phyloP scores from a whole-genome alignment of 2,888 invertebrate species.

The Limnephilus rhombicus region DNA sequence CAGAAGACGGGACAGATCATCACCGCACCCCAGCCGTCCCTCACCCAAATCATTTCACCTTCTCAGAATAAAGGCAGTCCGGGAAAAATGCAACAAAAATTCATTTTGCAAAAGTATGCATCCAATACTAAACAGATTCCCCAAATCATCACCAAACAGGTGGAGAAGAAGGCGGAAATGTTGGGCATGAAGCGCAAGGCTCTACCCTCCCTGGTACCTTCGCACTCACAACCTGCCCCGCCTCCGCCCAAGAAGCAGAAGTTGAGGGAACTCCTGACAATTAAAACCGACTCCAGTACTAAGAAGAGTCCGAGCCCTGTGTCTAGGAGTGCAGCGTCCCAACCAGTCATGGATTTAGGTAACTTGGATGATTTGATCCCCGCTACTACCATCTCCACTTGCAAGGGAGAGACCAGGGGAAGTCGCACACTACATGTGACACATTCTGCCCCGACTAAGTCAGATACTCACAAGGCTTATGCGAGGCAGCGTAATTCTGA shows the following conservation, averaged over 20 bases:
- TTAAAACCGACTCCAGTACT: constrained; percentile 68
- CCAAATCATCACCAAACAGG: neutral
- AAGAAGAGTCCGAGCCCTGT: constrained; percentile 65
- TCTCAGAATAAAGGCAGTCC: constrained; percentile 68
- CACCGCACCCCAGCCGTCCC: constrained; percentile 69
- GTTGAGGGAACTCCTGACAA: constrained; percentile 68
- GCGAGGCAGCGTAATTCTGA: neutral
- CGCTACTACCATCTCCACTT: constrained; percentile 73
- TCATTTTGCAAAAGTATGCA: constrained; percentile 59
- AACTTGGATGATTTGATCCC: constrained; percentile 76
- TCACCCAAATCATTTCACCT: constrained; percentile 68
- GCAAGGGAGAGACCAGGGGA: constrained; percentile 69
- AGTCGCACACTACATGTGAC: constrained; percentile 5
- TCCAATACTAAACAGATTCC: constrained; percentile 48
- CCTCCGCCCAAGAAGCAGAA: constrained; percentile 72
- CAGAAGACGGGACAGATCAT: constrained; percentile 76
- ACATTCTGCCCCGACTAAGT: neutral
- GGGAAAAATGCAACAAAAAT: constrained; percentile 58
- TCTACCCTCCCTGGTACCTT: constrained; percentile 68
- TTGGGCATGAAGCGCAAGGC: constrained; percentile 65
- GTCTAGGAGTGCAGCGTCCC: constrained; percentile 68
- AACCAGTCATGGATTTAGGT: constrained; percentile 70
- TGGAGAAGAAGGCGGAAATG: neutral
- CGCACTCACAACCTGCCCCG: constrained; percentile 70
- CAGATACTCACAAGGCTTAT: neutral